Conservation (phyloP, 2,113 vertebrate species). For the Eudyptes chrysolophus region DNA sequence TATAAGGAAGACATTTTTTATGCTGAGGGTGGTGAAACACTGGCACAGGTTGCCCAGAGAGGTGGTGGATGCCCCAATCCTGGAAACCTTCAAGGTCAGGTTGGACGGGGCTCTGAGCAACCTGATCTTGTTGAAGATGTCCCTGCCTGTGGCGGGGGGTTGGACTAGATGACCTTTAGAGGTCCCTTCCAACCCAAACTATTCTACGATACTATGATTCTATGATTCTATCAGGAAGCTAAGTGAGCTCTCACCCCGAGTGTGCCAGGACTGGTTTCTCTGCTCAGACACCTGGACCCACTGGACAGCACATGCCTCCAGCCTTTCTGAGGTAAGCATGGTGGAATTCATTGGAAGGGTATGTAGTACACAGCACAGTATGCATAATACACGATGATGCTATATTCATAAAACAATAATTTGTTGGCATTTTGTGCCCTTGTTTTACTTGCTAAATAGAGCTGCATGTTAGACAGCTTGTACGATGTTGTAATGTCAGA, state of each 20-base stretch:
- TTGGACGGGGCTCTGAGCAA: background rate
- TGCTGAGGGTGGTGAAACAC: background rate
- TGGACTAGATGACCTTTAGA: background rate
- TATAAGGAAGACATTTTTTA: background rate
- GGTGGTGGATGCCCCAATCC: background rate
- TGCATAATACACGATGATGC: fast-evolving
- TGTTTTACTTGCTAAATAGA: background rate
- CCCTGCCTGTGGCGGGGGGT: no score
- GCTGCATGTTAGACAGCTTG: background rate
- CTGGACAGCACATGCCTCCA: background rate
- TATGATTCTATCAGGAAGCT: background rate
- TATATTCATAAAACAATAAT: background rate
- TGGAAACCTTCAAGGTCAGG: background rate
- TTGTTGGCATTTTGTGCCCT: background rate
- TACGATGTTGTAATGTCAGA: background rate
- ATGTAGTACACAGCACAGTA: background rate
- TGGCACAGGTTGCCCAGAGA: background rate
- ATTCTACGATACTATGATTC: background rate
- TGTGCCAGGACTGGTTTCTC: background rate
- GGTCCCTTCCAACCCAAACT: background rate
- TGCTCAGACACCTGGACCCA: background rate
- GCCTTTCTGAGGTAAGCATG: background rate
- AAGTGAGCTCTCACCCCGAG: background rate
- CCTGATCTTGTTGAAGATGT: background rate
- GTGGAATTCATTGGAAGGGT: background rate